These are phyloP conservation scores for Oceanodroma tethys DNA, from an alignment of 2,113 vertebrate species.

Conservation along the genomic window DNA sequence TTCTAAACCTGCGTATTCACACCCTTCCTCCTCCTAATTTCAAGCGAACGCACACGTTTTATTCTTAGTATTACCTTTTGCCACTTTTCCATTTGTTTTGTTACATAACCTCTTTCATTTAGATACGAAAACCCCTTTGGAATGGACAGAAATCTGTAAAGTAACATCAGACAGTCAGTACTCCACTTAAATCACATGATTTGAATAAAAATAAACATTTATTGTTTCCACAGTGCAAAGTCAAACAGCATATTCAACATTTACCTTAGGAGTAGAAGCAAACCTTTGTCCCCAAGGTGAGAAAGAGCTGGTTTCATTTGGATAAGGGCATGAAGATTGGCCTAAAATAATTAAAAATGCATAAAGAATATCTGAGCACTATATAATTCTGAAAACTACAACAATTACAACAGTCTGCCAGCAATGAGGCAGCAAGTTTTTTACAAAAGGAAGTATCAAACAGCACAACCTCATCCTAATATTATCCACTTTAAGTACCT, in stretches of 20 bases:
- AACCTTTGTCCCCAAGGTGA: slow-evolving; percentile 96
- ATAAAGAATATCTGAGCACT: not conserved
- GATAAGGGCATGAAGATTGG: slow-evolving; percentile 96
- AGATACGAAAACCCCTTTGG: slow-evolving; percentile 98
- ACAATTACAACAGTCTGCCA: not conserved
- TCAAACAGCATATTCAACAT: not conserved
- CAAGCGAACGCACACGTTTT: not conserved
- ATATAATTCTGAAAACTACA: not conserved
- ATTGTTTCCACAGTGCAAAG: not conserved
- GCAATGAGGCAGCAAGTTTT: not conserved
- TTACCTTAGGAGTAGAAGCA: slow-evolving; percentile 93
- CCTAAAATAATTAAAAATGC: slow-evolving; percentile 72
- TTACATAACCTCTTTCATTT: slow-evolving; percentile 95
- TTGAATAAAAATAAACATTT: not conserved
- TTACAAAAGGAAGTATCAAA: not conserved
- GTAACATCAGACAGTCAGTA: not conserved
- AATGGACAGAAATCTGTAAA: slow-evolving; percentile 93
- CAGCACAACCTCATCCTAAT: not conserved
- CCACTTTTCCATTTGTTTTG: slow-evolving; percentile 97
- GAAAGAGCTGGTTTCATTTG: slow-evolving; percentile 97
- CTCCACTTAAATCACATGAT: not conserved
- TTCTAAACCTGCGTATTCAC: not conserved
- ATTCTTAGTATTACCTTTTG: slow-evolving; percentile 85
- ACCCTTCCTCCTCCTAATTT: not conserved
- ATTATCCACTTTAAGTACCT: not conserved